A percentile compares a stretch with the other conserved stretches of the same genome.
Conservation (phyloP, 1,140 invertebrate genomes). For the Triops longicaudatus region DNA sequence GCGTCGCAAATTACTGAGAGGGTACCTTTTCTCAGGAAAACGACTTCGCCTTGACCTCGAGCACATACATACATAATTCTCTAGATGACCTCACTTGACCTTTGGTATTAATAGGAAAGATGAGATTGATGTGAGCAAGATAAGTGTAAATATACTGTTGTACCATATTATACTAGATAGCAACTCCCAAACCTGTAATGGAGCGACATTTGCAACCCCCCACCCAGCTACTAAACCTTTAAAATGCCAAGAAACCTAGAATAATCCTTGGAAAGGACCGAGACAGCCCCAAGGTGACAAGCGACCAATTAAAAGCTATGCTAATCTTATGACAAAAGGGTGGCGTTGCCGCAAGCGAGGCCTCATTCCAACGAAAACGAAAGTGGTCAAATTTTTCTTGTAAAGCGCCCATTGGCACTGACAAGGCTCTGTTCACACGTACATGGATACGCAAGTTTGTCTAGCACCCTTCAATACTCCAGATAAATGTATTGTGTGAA, state of each 20-base stretch:
- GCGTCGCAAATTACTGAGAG: not conserved
- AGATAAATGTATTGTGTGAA: no score
- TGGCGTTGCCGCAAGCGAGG: not conserved
- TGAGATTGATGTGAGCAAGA: not conserved
- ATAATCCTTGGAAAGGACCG: no score
- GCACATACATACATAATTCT: not conserved
- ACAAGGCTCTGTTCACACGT: no score
- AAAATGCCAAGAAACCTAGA: no score
- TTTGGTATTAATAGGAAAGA: not conserved
- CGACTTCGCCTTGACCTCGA: not conserved
- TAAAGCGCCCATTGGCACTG: no score
- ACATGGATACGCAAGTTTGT: no score
- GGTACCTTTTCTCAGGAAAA: not conserved
- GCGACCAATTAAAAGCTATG: not conserved
- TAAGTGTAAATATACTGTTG: no score
- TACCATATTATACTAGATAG: no score
- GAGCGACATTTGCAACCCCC: no score
- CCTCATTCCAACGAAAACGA: not conserved
- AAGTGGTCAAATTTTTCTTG: not conserved
- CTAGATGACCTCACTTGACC: conserved; percentile 1
- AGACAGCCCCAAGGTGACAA: not conserved
- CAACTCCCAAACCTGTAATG: no score
- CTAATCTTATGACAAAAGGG: not conserved
- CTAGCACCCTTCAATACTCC: no score
- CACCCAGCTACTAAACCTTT: no score